Base-by-base conservation (phyloP, 1,140 invertebrate genomes). In the Solenopsis invicta region DNA sequence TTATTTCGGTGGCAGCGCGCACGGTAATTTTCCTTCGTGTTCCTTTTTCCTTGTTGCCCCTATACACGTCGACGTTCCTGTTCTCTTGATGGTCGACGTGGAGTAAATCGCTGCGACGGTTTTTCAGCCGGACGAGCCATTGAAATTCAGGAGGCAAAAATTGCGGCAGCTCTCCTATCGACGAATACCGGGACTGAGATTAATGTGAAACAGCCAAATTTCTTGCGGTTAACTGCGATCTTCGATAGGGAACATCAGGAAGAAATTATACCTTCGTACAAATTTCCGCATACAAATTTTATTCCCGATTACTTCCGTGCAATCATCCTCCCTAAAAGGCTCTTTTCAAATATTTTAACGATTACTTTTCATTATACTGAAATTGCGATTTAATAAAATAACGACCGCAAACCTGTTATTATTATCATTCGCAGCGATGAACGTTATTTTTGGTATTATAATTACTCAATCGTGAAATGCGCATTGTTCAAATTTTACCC, bases 131-230 rank as follows among this genome's bases (percentile, higher is more conserved):
- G 52, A 82, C 80, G 80, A 61, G 34, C 69, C 80, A 74, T 84
- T 75, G 69, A 75, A 74, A 84, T 84, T 84, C 69, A 75, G 69
- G 18, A 84, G 24, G 48, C 54, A 84, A 84, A 84, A 84, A 84
- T 84, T 74, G 72, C 41, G 54, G 24, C 29, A 21, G 12, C 67
- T 34, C 18, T 48, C 24, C 21, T 37, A 34, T 75, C 69, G 37
- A n/a, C 66, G 12, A 72, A 50, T 18, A 24, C 24, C 54, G 62
- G 52, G 16, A 48, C 54, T 18, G 37, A 82, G n/a, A 82, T 82
- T 82, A 74, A 82, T 48, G 69, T 41, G 56, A 75, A 75, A 84
- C 29, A 48, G 69, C 13, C 80, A 24, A 72, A 84, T 74, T 75
- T 61, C 54, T 82, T 61, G 41, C 41, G 18, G 8, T 21, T 45